Conservation (phyloP, 2,113 vertebrate species). For the Pedetes capensis region DNA sequence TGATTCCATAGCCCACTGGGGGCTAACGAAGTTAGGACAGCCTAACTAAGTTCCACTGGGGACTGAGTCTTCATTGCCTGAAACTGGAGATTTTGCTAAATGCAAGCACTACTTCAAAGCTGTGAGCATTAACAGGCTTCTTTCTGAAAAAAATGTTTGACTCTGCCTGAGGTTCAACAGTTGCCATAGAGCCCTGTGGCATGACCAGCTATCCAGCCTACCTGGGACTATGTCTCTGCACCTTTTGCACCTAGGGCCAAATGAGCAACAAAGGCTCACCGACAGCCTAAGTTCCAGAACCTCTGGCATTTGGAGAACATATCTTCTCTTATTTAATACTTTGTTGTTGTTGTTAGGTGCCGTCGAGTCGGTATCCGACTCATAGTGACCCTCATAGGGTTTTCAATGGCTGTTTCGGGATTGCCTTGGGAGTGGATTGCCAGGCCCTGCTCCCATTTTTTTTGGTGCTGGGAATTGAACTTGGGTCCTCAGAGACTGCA, state of each 20-base stretch:
- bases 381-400: no score
- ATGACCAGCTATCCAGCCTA: not conserved
- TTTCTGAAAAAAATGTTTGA: not conserved
- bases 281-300: not conserved
- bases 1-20: not conserved
- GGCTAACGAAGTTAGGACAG: no score
- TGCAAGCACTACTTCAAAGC: not conserved
- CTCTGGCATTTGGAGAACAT: not conserved
- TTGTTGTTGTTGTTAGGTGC: no score
- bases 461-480: no score
- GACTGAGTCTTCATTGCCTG: not conserved
- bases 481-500: no score
- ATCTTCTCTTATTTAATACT: not conserved
- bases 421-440: no score
- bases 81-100: not conserved
- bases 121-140: not conserved
- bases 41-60: no score
- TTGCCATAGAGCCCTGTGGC: not conserved
- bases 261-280: not conserved
- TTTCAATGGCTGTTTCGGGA: no score
- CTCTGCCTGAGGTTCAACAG: not conserved
- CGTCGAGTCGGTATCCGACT: no score
- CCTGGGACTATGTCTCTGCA: not conserved
- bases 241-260: not conserved
- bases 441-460: no score